Evolutionary conservation across 2,113 vertebrate species (phyloP).

Genomic region (Casuarius casuarius): DNA sequence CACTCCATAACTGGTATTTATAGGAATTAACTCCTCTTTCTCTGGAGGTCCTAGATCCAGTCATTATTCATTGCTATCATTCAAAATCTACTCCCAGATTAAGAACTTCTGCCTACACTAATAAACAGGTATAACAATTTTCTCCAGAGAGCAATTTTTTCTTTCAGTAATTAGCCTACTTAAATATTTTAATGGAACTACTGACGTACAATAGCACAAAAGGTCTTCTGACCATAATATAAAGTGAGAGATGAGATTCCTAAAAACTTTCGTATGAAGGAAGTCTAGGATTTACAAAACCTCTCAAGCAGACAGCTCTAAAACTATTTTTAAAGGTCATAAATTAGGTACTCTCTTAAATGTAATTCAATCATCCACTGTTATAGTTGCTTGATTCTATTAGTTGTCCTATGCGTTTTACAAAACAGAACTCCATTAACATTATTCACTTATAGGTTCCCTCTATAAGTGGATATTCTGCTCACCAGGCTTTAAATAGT

Average conservation of each 20-base stretch:
- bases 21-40: not conserved
- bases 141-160: not conserved
- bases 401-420: constrained; percentile 53
- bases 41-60: not conserved
- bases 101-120: not conserved
- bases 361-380: constrained; percentile 53
- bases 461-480: constrained; percentile 59
- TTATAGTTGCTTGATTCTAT: constrained; percentile 52
- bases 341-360: constrained; percentile 60
- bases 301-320: not conserved
- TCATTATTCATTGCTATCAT: not conserved
- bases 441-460: constrained; percentile 56
- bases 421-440: constrained; percentile 69
- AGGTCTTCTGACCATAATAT: not conserved
- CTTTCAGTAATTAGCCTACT: constrained; percentile 47
- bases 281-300: not conserved
- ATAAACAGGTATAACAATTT: constrained; percentile 40
- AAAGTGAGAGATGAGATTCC: not conserved
- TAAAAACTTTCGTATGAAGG: not conserved
- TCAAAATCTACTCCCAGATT: constrained; percentile 18
- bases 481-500: constrained; percentile 72
- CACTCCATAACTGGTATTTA: not conserved
- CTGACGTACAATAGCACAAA: not conserved
- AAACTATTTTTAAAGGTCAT: constrained; percentile 55
- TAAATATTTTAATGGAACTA: constrained; percentile 47